Percentiles rank a stretch among this genome's conserved stretches.
phyloP scores from a whole-genome alignment of 2,888 invertebrate genomes.

The Eledona agricola region DNA sequence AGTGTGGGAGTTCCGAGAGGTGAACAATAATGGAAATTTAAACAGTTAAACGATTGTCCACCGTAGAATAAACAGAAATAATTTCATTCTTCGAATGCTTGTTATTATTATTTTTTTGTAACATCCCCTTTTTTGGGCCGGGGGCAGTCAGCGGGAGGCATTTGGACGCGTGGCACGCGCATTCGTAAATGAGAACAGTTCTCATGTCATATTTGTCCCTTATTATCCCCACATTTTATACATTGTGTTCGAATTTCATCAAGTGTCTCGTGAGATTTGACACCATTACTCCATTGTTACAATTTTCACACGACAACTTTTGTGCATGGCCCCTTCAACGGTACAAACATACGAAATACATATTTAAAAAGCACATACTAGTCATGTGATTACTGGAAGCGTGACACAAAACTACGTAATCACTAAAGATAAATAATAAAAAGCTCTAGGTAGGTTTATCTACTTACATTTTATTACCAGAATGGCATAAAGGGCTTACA shows the following conservation, averaged over 20 bases:
- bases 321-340: not conserved
- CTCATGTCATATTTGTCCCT: slow-evolving; percentile 37
- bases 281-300: too few relatives aligned
- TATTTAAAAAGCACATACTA: too few relatives aligned
- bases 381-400: too few relatives aligned
- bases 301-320: slow-evolving; percentile 27
- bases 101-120: slow-evolving; percentile 19
- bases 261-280: slow-evolving; percentile 31
- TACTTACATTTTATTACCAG: too few relatives aligned
- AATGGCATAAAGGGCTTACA: too few relatives aligned
- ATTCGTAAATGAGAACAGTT: slow-evolving; percentile 38
- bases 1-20: slow-evolving; percentile 28
- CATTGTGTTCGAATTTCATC: slow-evolving; percentile 22
- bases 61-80: slow-evolving; percentile 17
- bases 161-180: slow-evolving; percentile 28
- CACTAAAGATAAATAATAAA: too few relatives aligned
- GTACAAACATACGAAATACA: too few relatives aligned
- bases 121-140: slow-evolving; percentile 25
- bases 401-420: too few relatives aligned
- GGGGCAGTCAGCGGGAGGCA: slow-evolving; percentile 22
- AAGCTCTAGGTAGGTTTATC: too few relatives aligned
- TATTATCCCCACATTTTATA: slow-evolving; percentile 34
- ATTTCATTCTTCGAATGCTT: slow-evolving; percentile 9
- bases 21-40: slow-evolving; percentile 28
- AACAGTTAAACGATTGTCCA: slow-evolving; percentile 33